Base-by-base conservation (phyloP, 1,140 invertebrate genomes). In the Procambarus clarkii region DNA sequence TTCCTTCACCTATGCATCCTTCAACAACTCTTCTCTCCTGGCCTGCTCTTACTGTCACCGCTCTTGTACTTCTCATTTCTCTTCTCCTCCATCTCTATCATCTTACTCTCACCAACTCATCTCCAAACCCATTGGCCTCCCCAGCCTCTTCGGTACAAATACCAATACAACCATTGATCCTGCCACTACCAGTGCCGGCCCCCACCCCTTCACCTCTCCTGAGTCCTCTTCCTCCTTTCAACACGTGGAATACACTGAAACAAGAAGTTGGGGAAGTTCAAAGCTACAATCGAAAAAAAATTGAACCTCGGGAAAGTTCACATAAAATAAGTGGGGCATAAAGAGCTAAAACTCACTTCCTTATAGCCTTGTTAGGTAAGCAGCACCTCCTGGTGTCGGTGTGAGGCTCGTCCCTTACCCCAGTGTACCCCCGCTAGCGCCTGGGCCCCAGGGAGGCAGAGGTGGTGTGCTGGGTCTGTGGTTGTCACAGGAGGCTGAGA, bases 401-500 rank as follows among this genome's bases (percentile, higher is more conserved):
- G 46, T 76, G 3, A n/a, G 60, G 13, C 18, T 54, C 50, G 13
- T 9, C 50, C 50, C 13, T 13, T 13, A 54, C 50, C 50, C 13
- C 13, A 13, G 50, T 54, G 50, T 34, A 34, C 50, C 50, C 13
- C 50, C 50, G 0, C 50, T 54, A 13, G 50, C 50, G 50, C 50
- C 50, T 54, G 50, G 13, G 50, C 34, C 34, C 34, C 34, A 34
- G 34, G 34, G 45, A 44, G 58, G 24, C 15, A 13, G 64, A 48
- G 58, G 60, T n/a, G 46, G 88, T 79, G 77, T n/a, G 18, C 21
- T 45, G 45, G 80, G 88, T 24, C 15, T 60, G 89, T 24, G 82
- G 89, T 86, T 91, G 89, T 91, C 89, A 77, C 89, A 45, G 82
- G 18, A 71, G 69, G 34, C 58, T 85, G 89, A 91, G 76, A 50